These are phyloP conservation scores for Frankliniella fusca DNA, from an alignment of 2,888 invertebrate genomes.

Conservation along the genomic window DNA sequence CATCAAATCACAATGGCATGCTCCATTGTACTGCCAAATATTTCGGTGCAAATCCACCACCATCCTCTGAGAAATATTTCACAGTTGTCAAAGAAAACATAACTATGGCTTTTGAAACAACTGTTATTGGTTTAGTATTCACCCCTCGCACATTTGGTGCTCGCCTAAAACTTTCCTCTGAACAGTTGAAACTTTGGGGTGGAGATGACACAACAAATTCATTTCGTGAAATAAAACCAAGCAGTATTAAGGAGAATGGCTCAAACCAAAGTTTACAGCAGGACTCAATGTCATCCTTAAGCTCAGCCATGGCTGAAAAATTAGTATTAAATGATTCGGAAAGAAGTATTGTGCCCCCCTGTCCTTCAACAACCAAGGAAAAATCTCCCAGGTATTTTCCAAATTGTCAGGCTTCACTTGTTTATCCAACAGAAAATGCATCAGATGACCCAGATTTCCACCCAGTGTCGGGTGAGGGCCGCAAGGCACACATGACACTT, in stretches of 20 bases:
- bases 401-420: conserved; percentile 33
- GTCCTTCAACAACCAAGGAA: neutral
- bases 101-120: conserved; percentile 37
- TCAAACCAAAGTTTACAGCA: neutral
- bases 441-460: conserved; percentile 31
- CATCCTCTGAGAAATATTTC: conserved; percentile 33
- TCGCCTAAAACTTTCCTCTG: conserved; percentile 42
- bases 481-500: conserved; percentile 43
- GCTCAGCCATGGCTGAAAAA: neutral
- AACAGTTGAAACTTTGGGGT: conserved; percentile 43
- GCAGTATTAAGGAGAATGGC: neutral
- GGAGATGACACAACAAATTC: conserved; percentile 36
- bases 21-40: conserved; percentile 45
- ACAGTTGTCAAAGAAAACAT: neutral
- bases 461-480: conserved; percentile 32
- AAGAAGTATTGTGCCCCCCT: neutral
- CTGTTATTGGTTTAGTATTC: conserved; percentile 43
- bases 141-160: conserved; percentile 44
- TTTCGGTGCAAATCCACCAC: conserved; percentile 40
- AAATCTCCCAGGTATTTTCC: conserved; percentile 27
- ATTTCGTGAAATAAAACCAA: neutral
- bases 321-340: neutral
- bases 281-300: neutral
- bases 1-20: conserved; percentile 27
- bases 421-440: conserved; percentile 6